phyloP scores from a whole-genome alignment of 2,888 invertebrate genomes.

The Formica aserva region DNA sequence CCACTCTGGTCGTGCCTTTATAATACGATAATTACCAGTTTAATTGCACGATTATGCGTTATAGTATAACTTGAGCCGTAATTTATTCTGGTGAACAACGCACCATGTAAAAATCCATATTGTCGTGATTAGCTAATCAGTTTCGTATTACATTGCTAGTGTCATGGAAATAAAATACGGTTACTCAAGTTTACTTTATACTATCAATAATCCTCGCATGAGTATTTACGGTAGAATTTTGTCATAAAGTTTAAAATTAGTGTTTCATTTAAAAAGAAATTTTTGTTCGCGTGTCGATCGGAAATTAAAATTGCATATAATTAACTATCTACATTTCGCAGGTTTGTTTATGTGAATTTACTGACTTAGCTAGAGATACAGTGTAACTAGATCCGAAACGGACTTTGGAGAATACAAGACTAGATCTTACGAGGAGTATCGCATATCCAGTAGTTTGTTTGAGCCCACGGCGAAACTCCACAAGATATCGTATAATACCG shows the following conservation, averaged over 20 bases:
- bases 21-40: conserved; percentile 5
- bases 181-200: background rate
- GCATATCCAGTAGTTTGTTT: conserved; percentile 40
- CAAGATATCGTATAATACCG: conserved; percentile 35
- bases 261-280: background rate
- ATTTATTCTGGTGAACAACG: background rate
- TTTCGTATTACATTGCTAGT: conserved; percentile 5
- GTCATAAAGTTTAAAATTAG: background rate
- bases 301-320: conserved; percentile 20
- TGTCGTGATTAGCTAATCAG: background rate
- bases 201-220: background rate
- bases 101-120: background rate
- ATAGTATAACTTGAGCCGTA: background rate
- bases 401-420: conserved; percentile 1
- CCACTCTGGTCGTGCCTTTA: background rate
- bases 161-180: background rate
- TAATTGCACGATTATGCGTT: conserved; percentile 14
- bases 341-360: background rate
- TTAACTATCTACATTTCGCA: background rate
- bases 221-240: background rate
- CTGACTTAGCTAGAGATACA: background rate
- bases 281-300: background rate
- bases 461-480: conserved; percentile 24
- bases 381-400: background rate
- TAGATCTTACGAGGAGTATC: background rate